Conservation (phyloP, 64 coral and sea anemone species). For the Dendronephthya gigantea region DNA sequence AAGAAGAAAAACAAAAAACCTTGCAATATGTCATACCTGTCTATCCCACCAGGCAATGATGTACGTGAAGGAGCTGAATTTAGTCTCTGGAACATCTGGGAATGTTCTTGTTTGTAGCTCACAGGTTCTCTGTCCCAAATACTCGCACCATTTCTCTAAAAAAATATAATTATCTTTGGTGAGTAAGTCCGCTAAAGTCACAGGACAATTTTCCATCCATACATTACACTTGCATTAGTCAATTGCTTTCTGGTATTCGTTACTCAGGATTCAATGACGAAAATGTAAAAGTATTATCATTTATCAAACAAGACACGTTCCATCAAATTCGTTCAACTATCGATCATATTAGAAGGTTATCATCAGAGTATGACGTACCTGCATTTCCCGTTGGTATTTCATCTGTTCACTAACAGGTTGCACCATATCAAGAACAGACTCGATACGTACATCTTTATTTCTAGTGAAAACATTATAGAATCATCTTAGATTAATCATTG, state of each 20-base stretch:
- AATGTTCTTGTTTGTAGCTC: background rate
- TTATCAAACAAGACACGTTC: too few relatives aligned
- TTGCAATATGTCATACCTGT: too few relatives aligned
- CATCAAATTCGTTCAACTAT: too few relatives aligned
- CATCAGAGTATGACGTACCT: background rate
- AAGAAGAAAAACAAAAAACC: too few relatives aligned
- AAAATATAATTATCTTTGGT: background rate
- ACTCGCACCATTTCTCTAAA: background rate
- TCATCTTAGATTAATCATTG: too few relatives aligned
- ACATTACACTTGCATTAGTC: too few relatives aligned
- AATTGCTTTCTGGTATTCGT: too few relatives aligned
- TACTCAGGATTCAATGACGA: too few relatives aligned
- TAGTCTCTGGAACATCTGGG: background rate
- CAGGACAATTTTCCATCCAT: too few relatives aligned
- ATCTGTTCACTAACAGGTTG: slow-evolving; percentile 7
- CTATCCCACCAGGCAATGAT: background rate
- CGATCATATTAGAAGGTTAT: background rate
- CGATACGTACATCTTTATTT: background rate
- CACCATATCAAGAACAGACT: slow-evolving; percentile 6
- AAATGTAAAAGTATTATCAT: too few relatives aligned
- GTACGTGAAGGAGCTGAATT: background rate
- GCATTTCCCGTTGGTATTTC: background rate
- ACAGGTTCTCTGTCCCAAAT: background rate
- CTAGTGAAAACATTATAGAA: background rate
- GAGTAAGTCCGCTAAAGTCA: background rate